Percentiles rank a stretch among this genome's conserved stretches.
Evolutionary conservation across 2,113 vertebrate genomes (phyloP).

Genomic region (Chionis minor): DNA sequence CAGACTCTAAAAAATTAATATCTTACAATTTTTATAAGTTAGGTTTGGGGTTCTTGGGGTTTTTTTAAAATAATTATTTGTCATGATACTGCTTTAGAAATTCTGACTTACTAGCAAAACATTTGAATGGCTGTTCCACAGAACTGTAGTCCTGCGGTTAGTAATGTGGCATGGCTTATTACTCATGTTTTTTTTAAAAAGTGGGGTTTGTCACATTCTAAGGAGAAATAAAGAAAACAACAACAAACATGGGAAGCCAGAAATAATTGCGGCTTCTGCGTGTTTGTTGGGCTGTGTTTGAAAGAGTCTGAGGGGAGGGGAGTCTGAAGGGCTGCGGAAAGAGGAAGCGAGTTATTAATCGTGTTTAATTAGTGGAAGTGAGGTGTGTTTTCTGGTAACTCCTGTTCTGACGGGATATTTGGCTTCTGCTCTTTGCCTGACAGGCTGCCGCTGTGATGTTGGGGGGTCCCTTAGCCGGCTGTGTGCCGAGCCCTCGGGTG

Average conservation of each 20-base stretch:
- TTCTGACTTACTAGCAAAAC: background rate
- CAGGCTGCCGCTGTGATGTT: slow-evolving; percentile 88
- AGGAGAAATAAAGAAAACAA: background rate
- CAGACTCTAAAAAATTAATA: background rate
- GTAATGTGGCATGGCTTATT: background rate
- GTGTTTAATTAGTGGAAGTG: background rate
- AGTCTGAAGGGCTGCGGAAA: background rate
- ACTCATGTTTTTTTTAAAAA: background rate
- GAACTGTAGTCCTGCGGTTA: background rate
- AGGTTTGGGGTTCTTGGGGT: no score
- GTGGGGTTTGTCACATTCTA: background rate
- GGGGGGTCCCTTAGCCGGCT: slow-evolving; percentile 78
- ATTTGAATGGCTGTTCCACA: background rate
- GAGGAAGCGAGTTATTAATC: rapidly evolving
- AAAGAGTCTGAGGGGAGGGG: background rate
- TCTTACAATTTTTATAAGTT: background rate
- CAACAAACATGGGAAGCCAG: background rate
- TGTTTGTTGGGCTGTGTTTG: background rate
- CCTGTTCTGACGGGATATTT: background rate
- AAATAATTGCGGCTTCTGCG: background rate
- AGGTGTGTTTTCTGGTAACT: background rate
- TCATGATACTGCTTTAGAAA: background rate
- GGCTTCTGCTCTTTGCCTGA: background rate
- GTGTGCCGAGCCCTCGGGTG: slow-evolving; percentile 75
- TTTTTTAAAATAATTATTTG: background rate